A percentile compares a stretch with the other conserved stretches of the same genome.
phyloP scores from a whole-genome alignment of 23 tunicate species.

The Halocynthia aurantium region DNA sequence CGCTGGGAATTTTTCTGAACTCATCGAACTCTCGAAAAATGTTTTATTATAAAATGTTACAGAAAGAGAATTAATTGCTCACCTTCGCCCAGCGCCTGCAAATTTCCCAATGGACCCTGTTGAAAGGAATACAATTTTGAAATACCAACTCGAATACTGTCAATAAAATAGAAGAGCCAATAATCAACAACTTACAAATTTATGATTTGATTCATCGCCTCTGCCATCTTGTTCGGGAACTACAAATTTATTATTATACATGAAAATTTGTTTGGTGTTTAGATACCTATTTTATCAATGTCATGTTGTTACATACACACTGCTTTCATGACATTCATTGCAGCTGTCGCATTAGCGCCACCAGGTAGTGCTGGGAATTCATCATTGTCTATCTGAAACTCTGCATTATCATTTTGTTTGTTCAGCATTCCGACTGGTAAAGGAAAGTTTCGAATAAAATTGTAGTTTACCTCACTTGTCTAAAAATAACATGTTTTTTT shows the following conservation, averaged over 20 bases:
- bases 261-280: not conserved
- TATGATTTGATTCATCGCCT: conserved; percentile 81
- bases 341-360: conserved; percentile 32
- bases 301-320: conserved; percentile 55
- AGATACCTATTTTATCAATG: not conserved
- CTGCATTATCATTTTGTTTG: conserved; percentile 60
- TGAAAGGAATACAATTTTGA: conserved; percentile 8
- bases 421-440: conserved; percentile 39
- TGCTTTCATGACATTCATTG: conserved; percentile 87
- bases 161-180: not conserved
- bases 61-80: not conserved
- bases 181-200: conserved; percentile 45
- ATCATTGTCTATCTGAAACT: conserved; percentile 88
- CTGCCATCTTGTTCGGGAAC: conserved; percentile 98
- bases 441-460: too few relatives aligned
- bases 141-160: conserved; percentile 2
- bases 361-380: conserved; percentile 96
- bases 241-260: conserved; percentile 12
- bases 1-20: not conserved
- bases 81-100: conserved; percentile 75
- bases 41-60: not conserved
- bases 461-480: too few relatives aligned
- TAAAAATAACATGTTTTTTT: not conserved
- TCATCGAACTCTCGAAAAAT: not conserved
- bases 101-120: conserved; percentile 75